Evolutionary conservation across 1,140 invertebrate species (phyloP).

Genomic region (Drosophila navojoa): DNA sequence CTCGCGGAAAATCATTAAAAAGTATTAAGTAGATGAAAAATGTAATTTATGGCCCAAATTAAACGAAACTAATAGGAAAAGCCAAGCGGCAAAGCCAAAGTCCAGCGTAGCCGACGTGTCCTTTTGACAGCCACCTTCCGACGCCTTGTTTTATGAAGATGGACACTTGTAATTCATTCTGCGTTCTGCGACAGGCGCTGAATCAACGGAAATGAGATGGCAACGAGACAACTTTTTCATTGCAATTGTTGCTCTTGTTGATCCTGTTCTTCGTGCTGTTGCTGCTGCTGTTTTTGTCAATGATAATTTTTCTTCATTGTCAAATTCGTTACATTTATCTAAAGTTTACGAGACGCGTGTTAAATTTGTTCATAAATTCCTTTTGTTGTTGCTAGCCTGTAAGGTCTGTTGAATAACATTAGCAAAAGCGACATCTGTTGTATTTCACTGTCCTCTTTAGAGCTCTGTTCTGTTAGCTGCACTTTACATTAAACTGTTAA

Average conservation of each 20-base stretch:
- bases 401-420: neutral
- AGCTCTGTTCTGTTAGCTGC: neutral
- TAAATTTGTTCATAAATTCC: slow-evolving; percentile 33
- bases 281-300: slow-evolving; percentile 19
- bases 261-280: slow-evolving; percentile 9
- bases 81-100: slow-evolving; percentile 44
- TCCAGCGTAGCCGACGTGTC: slow-evolving; percentile 37
- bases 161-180: slow-evolving; percentile 81
- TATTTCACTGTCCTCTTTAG: neutral
- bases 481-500: neutral
- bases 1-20: slow-evolving; percentile 71
- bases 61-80: slow-evolving; percentile 80
- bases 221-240: slow-evolving; percentile 48
- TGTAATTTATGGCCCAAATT: slow-evolving; percentile 78
- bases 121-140: slow-evolving; percentile 79
- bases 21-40: slow-evolving; percentile 74
- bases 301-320: slow-evolving; percentile 70
- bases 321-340: slow-evolving; percentile 31
- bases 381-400: neutral
- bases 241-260: slow-evolving; percentile 33
- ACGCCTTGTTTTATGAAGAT: slow-evolving; percentile 77
- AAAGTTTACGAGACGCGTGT: slow-evolving; percentile 9
- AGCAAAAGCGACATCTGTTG: slow-evolving; percentile 20
- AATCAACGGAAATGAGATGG: slow-evolving; percentile 74
- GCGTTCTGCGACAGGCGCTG: slow-evolving; percentile 60